phyloP scores from a whole-genome alignment of 2,888 invertebrate species.

The Drosophila anomelani region DNA sequence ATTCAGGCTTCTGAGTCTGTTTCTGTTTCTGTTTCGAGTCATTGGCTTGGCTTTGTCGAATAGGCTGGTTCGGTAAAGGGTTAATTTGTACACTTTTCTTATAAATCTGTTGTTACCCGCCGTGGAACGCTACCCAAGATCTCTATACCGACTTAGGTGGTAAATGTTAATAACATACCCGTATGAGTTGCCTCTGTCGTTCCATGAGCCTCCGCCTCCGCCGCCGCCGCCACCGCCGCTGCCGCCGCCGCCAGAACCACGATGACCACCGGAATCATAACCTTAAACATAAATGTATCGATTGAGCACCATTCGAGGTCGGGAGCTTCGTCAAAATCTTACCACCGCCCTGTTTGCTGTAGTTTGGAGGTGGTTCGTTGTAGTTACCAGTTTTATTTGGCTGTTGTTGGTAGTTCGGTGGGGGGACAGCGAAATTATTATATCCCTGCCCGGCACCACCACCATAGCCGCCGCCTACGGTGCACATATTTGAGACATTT shows the following conservation, averaged over 20 bases:
- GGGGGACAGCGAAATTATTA: slow-evolving; percentile 84
- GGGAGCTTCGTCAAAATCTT: slow-evolving; percentile 30
- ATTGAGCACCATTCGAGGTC: slow-evolving; percentile 7
- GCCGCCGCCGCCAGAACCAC: slow-evolving; percentile 68
- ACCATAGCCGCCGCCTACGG: slow-evolving; percentile 71
- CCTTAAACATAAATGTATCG: slow-evolving; percentile 64
- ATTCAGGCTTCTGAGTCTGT: neutral
- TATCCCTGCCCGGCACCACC: slow-evolving; percentile 77
- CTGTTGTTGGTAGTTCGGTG: slow-evolving; percentile 83
- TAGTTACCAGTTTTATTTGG: slow-evolving; percentile 81
- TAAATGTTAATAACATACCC: slow-evolving; percentile 80
- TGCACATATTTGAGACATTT: slow-evolving; percentile 27
- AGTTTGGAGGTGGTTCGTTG: slow-evolving; percentile 83
- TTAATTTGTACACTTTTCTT: slow-evolving; percentile 20
- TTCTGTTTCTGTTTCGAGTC: slow-evolving; percentile 7
- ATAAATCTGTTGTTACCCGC: slow-evolving; percentile 17
- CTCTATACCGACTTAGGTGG: slow-evolving; percentile 16
- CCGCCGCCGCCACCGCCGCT: slow-evolving; percentile 68
- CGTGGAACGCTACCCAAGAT: slow-evolving; percentile 28
- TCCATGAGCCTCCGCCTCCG: slow-evolving; percentile 77
- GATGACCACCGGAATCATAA: slow-evolving; percentile 80
- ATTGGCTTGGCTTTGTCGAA: slow-evolving; percentile 20
- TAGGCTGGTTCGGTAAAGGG: slow-evolving; percentile 14
- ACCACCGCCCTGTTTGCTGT: slow-evolving; percentile 81
- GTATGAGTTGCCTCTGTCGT: slow-evolving; percentile 78